Conservation (phyloP, 2,113 vertebrate genomes). For the Eulacestoma nigropectus region DNA sequence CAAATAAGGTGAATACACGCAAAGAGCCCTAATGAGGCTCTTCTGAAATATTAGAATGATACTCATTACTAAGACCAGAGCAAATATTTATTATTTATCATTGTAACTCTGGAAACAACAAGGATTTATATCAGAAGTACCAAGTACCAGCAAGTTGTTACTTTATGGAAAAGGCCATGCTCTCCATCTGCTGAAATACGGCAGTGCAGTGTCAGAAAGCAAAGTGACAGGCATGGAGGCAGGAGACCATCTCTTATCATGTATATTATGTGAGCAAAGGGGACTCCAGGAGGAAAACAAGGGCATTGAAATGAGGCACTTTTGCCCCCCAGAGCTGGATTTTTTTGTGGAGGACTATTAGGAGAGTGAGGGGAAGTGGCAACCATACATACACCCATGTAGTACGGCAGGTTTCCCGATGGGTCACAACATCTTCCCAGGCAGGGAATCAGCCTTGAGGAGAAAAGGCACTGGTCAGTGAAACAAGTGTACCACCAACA, state of each 20-base stretch:
- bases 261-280: background rate
- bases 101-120: background rate
- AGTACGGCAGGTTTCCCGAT: background rate
- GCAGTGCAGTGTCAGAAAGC: background rate
- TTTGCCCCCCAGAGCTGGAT: background rate
- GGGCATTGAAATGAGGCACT: background rate
- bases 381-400: rapidly evolving
- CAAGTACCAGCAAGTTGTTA: background rate
- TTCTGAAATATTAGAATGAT: background rate
- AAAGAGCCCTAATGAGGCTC: background rate
- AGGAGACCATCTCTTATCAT: background rate
- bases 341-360: background rate
- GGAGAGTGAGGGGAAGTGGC: background rate
- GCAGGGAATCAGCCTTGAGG: background rate
- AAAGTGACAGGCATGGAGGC: background rate
- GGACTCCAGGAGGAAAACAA: background rate
- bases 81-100: background rate
- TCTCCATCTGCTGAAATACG: background rate
- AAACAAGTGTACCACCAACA: background rate
- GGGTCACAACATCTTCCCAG: background rate
- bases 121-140: background rate
- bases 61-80: background rate
- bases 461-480: background rate
- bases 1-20: background rate
- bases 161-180: background rate